These are phyloP conservation scores for Melopsittacus undulatus DNA, from an alignment of 2,797 vertebrate genomes.

Conservation along the genomic window DNA sequence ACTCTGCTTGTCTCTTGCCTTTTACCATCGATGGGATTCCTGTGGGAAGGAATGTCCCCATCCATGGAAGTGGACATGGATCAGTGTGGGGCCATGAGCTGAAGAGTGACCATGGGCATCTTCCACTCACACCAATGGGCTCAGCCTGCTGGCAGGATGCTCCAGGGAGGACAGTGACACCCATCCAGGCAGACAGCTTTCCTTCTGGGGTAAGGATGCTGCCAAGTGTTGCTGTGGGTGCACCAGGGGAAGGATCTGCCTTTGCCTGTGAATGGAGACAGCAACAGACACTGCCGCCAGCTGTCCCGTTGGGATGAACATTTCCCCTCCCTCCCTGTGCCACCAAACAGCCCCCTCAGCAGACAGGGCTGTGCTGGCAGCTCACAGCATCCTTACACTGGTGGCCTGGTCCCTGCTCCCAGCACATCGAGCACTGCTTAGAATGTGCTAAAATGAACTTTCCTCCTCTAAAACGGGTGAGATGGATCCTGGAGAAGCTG, in stretches of 20 bases:
- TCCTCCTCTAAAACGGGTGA: neutral
- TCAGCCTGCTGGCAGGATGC: neutral
- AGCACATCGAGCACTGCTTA: neutral
- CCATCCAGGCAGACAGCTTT: neutral
- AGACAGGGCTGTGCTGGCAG: neutral
- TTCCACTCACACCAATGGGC: neutral
- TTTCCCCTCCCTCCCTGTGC: neutral
- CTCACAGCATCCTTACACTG: neutral
- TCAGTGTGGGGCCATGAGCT: neutral
- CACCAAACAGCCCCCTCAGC: neutral
- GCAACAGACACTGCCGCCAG: neutral
- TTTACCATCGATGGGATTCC: rapidly evolving
- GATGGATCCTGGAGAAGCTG: neutral
- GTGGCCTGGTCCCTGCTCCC: neutral
- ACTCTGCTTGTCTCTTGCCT: neutral
- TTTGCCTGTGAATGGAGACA: neutral
- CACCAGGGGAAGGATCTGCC: neutral
- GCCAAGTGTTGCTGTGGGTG: neutral
- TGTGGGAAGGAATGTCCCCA: neutral
- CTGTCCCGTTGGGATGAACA: neutral
- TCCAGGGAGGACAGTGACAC: rapidly evolving
- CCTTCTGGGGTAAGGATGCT: neutral
- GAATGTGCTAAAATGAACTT: neutral
- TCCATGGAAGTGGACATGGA: neutral
- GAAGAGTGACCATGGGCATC: rapidly evolving